A percentile compares a stretch with the other conserved stretches of the same genome.
These are phyloP conservation scores for Apamea crenata DNA, from an alignment of 2,888 invertebrate species.

Conservation along the genomic window DNA sequence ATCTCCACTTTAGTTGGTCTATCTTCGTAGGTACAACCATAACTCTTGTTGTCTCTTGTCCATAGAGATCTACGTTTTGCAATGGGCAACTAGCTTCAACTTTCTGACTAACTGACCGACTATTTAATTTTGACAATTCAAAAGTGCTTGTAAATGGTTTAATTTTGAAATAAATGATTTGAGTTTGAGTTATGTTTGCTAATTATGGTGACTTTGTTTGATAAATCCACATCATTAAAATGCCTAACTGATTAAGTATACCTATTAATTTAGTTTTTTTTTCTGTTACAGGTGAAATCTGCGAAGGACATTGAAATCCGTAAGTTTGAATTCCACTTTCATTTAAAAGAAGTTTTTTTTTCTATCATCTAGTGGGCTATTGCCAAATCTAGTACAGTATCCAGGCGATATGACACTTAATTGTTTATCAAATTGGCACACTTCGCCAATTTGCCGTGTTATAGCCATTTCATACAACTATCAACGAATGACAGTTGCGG, in stretches of 20 bases:
- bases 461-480: neutral
- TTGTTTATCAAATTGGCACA: neutral
- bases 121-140: no score
- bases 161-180: no score
- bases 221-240: slow-evolving; percentile 9
- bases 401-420: neutral
- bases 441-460: neutral
- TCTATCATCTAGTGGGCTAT: neutral
- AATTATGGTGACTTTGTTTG: slow-evolving; percentile 20
- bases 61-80: no score
- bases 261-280: neutral
- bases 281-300: slow-evolving; percentile 56
- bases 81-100: no score
- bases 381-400: neutral
- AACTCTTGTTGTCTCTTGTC: no score
- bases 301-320: slow-evolving; percentile 40
- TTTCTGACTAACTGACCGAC: no score
- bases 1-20: no score
- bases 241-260: neutral
- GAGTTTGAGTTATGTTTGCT: no score
- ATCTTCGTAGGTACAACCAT: no score
- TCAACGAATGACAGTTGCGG: neutral
- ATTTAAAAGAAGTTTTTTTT: neutral
- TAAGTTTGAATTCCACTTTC: slow-evolving; percentile 35
- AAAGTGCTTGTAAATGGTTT: no score